Percentiles rank a stretch among this genome's conserved stretches.
These are phyloP conservation scores for Heliopora coerulea DNA, from an alignment of 92 coral and sea anemone species.

Conservation along the genomic window DNA sequence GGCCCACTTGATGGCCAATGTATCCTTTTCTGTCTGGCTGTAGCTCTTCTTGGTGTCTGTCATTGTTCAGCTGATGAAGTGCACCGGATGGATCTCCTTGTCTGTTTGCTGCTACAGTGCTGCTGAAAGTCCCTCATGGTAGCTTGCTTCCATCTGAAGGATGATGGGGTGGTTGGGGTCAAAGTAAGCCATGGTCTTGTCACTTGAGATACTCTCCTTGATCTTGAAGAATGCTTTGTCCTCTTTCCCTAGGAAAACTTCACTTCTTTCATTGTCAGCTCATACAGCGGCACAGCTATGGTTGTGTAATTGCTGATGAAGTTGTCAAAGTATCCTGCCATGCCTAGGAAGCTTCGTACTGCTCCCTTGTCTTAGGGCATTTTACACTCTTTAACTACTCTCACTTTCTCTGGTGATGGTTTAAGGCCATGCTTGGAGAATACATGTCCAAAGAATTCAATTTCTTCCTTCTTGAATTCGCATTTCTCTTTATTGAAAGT, in stretches of 20 bases:
- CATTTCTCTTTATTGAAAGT: slow-evolving; percentile 47
- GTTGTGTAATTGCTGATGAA: slow-evolving; percentile 43
- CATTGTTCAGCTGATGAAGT: slow-evolving; percentile 48
- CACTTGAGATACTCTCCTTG: slow-evolving; percentile 53
- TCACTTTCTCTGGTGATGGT: slow-evolving; percentile 60
- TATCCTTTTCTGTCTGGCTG: slow-evolving; percentile 32
- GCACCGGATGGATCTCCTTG: slow-evolving; percentile 45
- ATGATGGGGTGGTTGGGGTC: slow-evolving; percentile 34
- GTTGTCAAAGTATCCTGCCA: slow-evolving; percentile 51
- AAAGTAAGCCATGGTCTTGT: slow-evolving; percentile 45
- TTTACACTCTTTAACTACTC: slow-evolving; percentile 58
- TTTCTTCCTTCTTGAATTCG: slow-evolving; percentile 33
- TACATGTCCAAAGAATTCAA: slow-evolving; percentile 57
- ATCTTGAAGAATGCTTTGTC: slow-evolving; percentile 53
- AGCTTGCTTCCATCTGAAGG: slow-evolving; percentile 24
- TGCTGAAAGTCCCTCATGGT: slow-evolving; percentile 51
- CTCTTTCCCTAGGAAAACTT: slow-evolving; percentile 48
- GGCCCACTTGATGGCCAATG: slow-evolving; percentile 59
- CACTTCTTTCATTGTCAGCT: slow-evolving; percentile 47
- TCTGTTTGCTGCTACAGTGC: slow-evolving; percentile 44
- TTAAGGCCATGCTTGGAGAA: slow-evolving; percentile 55
- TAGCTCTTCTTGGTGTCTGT: slow-evolving; percentile 42
- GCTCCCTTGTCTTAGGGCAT: slow-evolving; percentile 55
- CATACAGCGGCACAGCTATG: slow-evolving; percentile 53
- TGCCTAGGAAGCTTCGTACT: slow-evolving; percentile 65